Evolutionary conservation across 2,888 invertebrate species (phyloP), one percentile per base, ranked within the genome.

Genomic region (Pristionchus entomophagus): DNA sequence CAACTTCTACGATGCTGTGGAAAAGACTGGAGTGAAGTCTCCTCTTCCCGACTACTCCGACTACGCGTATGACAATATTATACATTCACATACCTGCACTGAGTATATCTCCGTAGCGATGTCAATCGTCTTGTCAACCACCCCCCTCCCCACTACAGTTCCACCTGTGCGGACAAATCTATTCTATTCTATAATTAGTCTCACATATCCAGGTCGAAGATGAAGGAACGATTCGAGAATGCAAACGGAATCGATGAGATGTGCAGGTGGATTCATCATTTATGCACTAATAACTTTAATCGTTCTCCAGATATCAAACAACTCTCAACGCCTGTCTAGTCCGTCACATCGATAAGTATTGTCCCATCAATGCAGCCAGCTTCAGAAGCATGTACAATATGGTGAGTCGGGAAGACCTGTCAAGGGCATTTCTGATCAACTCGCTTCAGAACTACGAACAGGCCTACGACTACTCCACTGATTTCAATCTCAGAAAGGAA

Each of bases 311-410:
- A 8, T 22, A 38, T 3, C 38, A 38, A 41, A 19, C 35, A 0
- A 29, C 38, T 69, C 69, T 69, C 10, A 38, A 69, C 22, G 69
- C 69, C n/a, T 69, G 69, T n/a, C 35, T 38, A 6, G 5, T 69
- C 29, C 69, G 19, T n/a, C 32, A 29, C 8, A 22, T 38, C 38
- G n/a, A 69, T 22, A 41, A 69, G 41, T 38, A 69, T 22, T 69
- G 69, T 12, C 69, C 69, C 2, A 4, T 69, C 69, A 69, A 69
- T 38, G 38, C 69, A 0, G 38, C 35, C 22, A 38, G 38, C 69
- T 69, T 69, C 69, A 69, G 69, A 69, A 69, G 22, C 41, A 69
- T 69, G 69, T 69, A 38, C 38, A 69, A 69, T n/a, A 69, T 69
- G 69, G 69, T 78, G 12, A 2, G 78, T 14, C 5, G n/a, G 2